Percentiles rank a stretch among this genome's conserved stretches.
phyloP scores from a whole-genome alignment of 2,888 invertebrate genomes.

The Eremobia ochroleuca region DNA sequence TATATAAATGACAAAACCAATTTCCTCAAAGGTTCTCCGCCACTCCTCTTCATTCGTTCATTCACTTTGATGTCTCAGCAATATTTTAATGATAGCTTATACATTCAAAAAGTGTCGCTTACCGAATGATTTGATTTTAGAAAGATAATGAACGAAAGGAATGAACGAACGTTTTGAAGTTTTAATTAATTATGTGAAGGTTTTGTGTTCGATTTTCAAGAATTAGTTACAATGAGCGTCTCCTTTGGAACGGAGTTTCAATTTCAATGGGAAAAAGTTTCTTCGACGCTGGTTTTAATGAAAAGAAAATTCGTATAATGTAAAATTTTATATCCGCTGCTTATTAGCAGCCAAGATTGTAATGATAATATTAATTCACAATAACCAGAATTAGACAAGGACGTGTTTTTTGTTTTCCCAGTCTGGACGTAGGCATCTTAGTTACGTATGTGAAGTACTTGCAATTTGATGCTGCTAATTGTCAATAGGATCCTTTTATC shows the following conservation, averaged over 20 bases:
- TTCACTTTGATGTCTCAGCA: constrained; percentile 76
- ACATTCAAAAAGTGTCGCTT: constrained; percentile 77
- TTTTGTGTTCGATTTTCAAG: constrained; percentile 54
- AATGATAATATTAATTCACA: no score
- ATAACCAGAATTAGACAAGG: not conserved
- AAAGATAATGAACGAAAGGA: constrained; percentile 74
- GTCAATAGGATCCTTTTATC: no score
- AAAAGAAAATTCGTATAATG: constrained; percentile 46
- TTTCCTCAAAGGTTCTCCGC: constrained; percentile 38
- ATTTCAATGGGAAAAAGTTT: constrained; percentile 55
- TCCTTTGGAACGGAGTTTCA: constrained; percentile 47
- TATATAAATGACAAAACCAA: constrained; percentile 50
- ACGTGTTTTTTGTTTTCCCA: not conserved
- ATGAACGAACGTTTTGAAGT: constrained; percentile 61
- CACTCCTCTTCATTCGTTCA: constrained; percentile 69
- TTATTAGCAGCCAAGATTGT: no score
- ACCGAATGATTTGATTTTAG: constrained; percentile 76
- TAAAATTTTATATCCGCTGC: no score
- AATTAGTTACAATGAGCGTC: constrained; percentile 55
- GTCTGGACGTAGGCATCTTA: not conserved
- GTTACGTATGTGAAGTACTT: not conserved
- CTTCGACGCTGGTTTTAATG: constrained; percentile 30
- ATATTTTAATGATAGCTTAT: constrained; percentile 82
- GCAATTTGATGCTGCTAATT: not conserved
- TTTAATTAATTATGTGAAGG: constrained; percentile 63